phyloP scores from a whole-genome alignment of 23 tunicate genomes.

The Aplidium turbinatum region DNA sequence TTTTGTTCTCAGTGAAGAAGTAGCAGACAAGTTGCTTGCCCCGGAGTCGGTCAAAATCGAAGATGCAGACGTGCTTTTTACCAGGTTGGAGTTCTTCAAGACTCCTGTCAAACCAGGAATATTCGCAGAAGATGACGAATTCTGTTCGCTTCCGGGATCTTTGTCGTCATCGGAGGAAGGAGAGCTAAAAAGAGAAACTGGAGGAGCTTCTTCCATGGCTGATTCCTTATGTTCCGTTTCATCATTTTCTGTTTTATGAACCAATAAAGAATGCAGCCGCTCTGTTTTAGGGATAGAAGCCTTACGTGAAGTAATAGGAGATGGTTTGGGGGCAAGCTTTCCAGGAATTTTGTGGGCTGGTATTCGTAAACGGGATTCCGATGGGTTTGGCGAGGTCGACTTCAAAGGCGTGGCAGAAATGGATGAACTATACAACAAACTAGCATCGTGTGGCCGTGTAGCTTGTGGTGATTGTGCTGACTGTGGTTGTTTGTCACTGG shows the following conservation, averaged over 20 bases:
- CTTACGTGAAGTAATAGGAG: not conserved
- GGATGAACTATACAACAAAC: not conserved
- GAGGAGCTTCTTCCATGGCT: too few species aligned
- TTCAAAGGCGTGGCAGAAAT: not conserved
- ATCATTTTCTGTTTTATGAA: conserved; percentile 26
- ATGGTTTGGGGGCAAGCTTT: not conserved
- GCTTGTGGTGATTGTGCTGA: not conserved
- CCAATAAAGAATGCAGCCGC: conserved; percentile 35
- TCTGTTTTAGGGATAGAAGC: conserved; percentile 62
- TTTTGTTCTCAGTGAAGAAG: conserved; percentile 49
- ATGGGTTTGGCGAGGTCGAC: not conserved
- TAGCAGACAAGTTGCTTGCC: conserved; percentile 54
- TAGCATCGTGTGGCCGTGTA: not conserved
- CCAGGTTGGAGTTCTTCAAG: conserved; percentile 55
- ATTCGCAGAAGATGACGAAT: too few species aligned
- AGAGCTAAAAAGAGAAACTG: too few species aligned
- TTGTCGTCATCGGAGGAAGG: conserved; percentile 10
- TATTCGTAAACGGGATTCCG: not conserved
- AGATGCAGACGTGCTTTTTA: conserved; percentile 57
- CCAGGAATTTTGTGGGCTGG: not conserved
- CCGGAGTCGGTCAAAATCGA: conserved; percentile 75
- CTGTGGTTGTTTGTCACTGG: too few species aligned
- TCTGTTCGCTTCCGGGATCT: not conserved
- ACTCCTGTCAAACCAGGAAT: conserved; percentile 32
- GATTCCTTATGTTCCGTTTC: not conserved